Conservation (phyloP, 1,140 invertebrate genomes). For the Trichonephila clavipes region DNA sequence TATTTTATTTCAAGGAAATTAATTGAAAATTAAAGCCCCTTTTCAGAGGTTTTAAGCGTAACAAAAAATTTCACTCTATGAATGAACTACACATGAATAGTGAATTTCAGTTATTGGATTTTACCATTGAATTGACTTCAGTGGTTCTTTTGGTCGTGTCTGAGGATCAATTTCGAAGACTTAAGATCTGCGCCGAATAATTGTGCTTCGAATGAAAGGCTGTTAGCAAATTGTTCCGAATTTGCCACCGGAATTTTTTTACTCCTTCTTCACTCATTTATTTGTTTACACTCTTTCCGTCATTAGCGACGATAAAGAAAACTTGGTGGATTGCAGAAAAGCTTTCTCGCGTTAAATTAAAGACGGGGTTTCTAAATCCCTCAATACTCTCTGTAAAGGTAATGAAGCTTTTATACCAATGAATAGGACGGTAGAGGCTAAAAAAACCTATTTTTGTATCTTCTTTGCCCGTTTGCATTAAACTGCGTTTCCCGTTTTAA, state of each 20-base stretch:
- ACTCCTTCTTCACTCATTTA: conserved; percentile 15
- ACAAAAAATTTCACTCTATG: too few species aligned
- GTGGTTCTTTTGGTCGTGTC: conserved; percentile 45
- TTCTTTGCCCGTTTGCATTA: conserved; percentile 9
- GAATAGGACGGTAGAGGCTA: conserved; percentile 28
- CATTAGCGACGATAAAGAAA: conserved; percentile 68
- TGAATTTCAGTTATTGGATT: background rate
- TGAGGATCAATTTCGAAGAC: conserved; percentile 22
- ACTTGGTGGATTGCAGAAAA: conserved; percentile 42
- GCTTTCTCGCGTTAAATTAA: conserved; percentile 71
- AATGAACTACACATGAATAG: background rate
- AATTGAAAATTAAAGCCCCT: too few species aligned
- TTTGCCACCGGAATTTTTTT: conserved; percentile 39
- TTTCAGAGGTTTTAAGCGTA: too few species aligned
- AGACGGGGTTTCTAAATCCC: conserved; percentile 50
- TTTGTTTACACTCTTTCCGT: conserved; percentile 71
- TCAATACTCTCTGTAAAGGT: conserved; percentile 28
- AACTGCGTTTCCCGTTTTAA: conserved; percentile 53
- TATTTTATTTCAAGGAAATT: too few species aligned
- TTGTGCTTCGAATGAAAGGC: conserved; percentile 50
- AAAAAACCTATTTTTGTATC: conserved; percentile 49
- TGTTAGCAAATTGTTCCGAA: conserved; percentile 70
- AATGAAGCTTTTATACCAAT: conserved; percentile 69
- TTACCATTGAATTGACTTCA: background rate
- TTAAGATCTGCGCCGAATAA: conserved; percentile 57